Evolutionary conservation across 1,140 invertebrate species (phyloP), one percentile per base, ranked within the genome.

Genomic region (Magallana gigas): DNA sequence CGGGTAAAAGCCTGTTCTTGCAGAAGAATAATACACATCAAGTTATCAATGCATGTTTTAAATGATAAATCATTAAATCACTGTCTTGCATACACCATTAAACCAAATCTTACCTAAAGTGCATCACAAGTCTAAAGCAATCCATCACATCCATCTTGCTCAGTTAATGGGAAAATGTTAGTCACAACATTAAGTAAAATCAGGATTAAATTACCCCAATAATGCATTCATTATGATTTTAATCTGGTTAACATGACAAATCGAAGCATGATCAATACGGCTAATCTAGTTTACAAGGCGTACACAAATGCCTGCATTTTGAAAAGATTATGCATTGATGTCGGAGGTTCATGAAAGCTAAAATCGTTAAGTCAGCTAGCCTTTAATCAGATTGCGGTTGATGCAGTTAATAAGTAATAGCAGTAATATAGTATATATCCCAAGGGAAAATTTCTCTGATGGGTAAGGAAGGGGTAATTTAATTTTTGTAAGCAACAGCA

Each of bases 161-260:
- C 5, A 76, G 23, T 9, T 76, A 23, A 76, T 76, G 23, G 12
- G 68, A 76, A 76, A 76, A 76, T 29, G 23, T 76, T 76, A 29
- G 36, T 29, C 23, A 18, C 6, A n/a, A 64, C 11, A 76, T 12
- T 76, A 76, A 36, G 68, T 29, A 29, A 76, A 76, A 23, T 76
- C 8, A 76, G 68, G 68, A 76, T 76, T 76, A 76, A 18, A 29
- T 29, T 29, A 11, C 68, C 36, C 36, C 36, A 48, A 48, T 76
- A 76, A 76, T 36, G 23, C 68, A 76, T 29, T 76, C 23, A 76
- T 76, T 76, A 76, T 29, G 68, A 23, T 12, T 76, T 29, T 76
- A 76, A 76, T 76, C 68, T 76, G 68, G 68, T 76, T 76, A 36
- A 76, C 12, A 12, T 76, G 68, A 76, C 23, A 18, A 76, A 76